These are phyloP conservation scores for Stegodyphus dumicola DNA, from an alignment of 1,140 invertebrate genomes.

Conservation along the genomic window DNA sequence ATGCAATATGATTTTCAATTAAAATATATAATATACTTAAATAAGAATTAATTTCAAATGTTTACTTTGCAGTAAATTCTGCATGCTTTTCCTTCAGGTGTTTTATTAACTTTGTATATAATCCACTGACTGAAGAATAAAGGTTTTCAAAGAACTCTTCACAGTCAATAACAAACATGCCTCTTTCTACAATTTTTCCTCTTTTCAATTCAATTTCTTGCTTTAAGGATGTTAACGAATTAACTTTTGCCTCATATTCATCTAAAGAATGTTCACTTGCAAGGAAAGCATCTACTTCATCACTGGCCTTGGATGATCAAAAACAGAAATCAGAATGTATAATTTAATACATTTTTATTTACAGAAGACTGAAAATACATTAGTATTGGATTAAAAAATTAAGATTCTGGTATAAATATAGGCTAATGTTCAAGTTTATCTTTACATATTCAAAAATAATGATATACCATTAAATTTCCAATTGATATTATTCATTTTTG, in stretches of 20 bases:
- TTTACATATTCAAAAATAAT: no score
- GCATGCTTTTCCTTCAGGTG: slow-evolving; percentile 7
- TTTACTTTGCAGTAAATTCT: background rate
- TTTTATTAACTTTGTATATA: background rate
- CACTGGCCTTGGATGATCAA: slow-evolving; percentile 9
- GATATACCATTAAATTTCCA: no score
- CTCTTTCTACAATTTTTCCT: slow-evolving; percentile 15
- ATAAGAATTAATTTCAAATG: background rate
- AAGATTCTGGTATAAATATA: no score
- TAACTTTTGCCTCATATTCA: slow-evolving; percentile 21
- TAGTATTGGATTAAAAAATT: no score
- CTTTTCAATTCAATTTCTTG: slow-evolving; percentile 31
- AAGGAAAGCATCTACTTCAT: slow-evolving; percentile 18
- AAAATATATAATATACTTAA: background rate
- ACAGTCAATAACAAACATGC: slow-evolving; percentile 43
- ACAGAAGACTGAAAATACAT: no score
- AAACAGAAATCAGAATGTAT: no score
- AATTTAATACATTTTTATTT: no score
- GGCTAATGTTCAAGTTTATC: no score
- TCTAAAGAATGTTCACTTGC: slow-evolving; percentile 19
- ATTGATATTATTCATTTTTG: no score
- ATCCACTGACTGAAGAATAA: background rate
- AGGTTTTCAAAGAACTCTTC: slow-evolving; percentile 38
- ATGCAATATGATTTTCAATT: background rate
- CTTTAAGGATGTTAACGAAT: slow-evolving; percentile 2